phyloP scores from a whole-genome alignment of 2,797 vertebrate species.

The Sebastes trivittatus region DNA sequence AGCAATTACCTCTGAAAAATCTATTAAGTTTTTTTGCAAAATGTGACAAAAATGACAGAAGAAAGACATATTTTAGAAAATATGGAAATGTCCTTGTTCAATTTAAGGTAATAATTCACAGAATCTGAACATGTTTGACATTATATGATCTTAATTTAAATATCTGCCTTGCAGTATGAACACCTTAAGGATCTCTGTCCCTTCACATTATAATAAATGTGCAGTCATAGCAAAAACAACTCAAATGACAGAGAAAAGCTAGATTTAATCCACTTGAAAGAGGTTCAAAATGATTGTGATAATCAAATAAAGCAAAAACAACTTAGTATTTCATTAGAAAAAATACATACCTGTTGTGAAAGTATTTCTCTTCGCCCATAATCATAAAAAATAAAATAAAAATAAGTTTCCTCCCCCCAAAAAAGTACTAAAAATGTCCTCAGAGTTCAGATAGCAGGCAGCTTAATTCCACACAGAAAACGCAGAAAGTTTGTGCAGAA shows the following conservation, averaged over 20 bases:
- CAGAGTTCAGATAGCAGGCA: conserved; percentile 44
- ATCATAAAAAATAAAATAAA: conserved; percentile 36
- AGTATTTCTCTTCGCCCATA: conserved; percentile 46
- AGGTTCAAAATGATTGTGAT: neutral
- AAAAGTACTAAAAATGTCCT: conserved; percentile 37
- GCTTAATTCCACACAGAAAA: conserved; percentile 70
- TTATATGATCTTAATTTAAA: neutral
- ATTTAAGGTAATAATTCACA: neutral
- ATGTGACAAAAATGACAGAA: neutral
- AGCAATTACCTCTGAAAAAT: neutral
- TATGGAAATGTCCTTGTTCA: neutral
- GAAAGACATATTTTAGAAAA: neutral
- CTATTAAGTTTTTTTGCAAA: neutral
- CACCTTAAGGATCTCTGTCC: neutral
- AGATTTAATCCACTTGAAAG: neutral
- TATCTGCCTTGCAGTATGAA: neutral
- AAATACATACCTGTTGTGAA: conserved; percentile 77
- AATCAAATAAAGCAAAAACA: neutral
- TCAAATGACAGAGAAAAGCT: neutral
- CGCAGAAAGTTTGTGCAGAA: conserved; percentile 48
- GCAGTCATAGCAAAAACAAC: neutral
- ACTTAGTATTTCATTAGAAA: neutral
- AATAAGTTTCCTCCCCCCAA: conserved; percentile 16
- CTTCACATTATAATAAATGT: neutral
- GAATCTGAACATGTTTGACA: neutral